Conservation (phyloP, 2,113 vertebrate species). For the Perca flavescens region DNA sequence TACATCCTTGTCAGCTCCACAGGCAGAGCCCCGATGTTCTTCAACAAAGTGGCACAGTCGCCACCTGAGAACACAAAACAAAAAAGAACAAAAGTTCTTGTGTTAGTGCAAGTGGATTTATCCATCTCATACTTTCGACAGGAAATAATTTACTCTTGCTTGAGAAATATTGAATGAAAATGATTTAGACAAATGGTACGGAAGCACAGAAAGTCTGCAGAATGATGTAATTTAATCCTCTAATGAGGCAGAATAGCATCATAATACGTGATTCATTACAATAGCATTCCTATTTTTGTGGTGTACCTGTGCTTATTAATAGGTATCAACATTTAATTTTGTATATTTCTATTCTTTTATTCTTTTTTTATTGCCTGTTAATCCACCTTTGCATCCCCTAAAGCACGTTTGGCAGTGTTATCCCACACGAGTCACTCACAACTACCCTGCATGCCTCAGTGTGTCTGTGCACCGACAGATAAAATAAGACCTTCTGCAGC, state of each 20-base stretch:
- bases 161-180: background rate
- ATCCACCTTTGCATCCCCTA: slow-evolving; percentile 6
- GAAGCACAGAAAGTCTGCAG: background rate
- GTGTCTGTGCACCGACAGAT: slow-evolving; percentile 12
- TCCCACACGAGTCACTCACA: slow-evolving; percentile 17
- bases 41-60: slow-evolving; percentile 94
- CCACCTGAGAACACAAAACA: slow-evolving; percentile 84
- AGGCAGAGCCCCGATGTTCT: slow-evolving; percentile 94
- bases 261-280: background rate
- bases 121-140: background rate
- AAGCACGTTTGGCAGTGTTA: slow-evolving; percentile 8
- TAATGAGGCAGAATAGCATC: background rate
- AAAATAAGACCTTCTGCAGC: slow-evolving; percentile 1
- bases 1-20: slow-evolving; percentile 94
- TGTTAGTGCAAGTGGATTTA: background rate
- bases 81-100: background rate
- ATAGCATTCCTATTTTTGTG: background rate
- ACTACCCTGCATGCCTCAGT: slow-evolving; percentile 18
- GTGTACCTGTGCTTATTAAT: background rate
- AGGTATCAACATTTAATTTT: background rate
- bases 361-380: background rate
- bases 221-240: background rate
- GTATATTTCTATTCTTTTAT: background rate
- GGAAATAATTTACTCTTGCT: background rate
- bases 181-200: background rate